phyloP scores from a whole-genome alignment of 2,797 vertebrate species.

The Squalus acanthias region DNA sequence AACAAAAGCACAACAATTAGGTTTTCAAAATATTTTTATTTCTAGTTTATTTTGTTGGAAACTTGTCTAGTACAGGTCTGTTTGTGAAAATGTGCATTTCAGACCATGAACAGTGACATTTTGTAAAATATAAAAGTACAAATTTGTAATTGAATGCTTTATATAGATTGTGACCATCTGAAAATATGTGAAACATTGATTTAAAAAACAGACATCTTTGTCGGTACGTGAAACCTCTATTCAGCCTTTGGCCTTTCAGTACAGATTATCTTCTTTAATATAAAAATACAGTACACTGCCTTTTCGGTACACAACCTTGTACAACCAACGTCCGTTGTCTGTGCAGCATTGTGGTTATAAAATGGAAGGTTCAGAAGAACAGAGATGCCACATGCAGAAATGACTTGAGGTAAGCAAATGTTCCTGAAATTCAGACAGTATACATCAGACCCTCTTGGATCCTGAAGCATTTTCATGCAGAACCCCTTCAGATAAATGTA shows the following conservation, averaged over 20 bases:
- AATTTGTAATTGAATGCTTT: constrained; percentile 53
- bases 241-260: constrained; percentile 62
- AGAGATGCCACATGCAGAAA: constrained; percentile 55
- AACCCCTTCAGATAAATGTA: constrained; percentile 52
- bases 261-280: constrained; percentile 51
- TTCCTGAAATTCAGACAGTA: constrained; percentile 65
- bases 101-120: constrained; percentile 63
- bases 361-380: constrained; percentile 58
- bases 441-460: constrained; percentile 59
- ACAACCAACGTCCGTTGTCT: constrained; percentile 54
- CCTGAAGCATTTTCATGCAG: constrained; percentile 45
- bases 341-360: constrained; percentile 43
- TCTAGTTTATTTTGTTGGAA: constrained; percentile 58
- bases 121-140: constrained; percentile 55
- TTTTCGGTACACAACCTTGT: constrained; percentile 49
- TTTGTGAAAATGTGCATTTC: constrained; percentile 69
- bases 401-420: constrained; percentile 69
- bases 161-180: constrained; percentile 53
- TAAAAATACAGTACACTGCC: constrained; percentile 49
- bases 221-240: constrained; percentile 54
- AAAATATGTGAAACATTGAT: constrained; percentile 45
- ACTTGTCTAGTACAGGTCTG: constrained; percentile 68
- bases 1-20: constrained; percentile 40
- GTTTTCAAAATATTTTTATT: constrained; percentile 49
- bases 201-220: constrained; percentile 53